Evolutionary conservation across 2,888 invertebrate genomes (phyloP).

Genomic region (Clusia tigrina): DNA sequence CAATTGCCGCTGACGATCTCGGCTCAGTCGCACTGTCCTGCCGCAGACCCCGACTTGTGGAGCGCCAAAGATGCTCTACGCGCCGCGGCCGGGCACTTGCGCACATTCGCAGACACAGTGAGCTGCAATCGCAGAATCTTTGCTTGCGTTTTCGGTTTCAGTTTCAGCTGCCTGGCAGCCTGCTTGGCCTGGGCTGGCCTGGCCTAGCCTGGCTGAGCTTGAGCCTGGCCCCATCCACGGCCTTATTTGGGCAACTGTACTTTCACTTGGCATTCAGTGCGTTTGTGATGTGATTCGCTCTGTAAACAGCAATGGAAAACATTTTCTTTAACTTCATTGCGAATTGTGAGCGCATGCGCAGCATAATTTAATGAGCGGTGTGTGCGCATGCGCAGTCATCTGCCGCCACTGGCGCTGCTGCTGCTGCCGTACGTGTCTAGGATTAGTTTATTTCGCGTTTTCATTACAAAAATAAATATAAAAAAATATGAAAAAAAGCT

Average conservation of each 20-base stretch:
- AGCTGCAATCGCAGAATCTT: neutral
- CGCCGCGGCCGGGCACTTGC: neutral
- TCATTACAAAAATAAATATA: too few species aligned
- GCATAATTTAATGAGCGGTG: slow-evolving; percentile 23
- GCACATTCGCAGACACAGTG: too few species aligned
- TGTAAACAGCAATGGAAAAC: neutral
- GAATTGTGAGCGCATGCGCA: slow-evolving; percentile 27
- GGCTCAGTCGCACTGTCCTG: neutral
- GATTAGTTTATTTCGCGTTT: slow-evolving; percentile 1
- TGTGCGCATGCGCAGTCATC: neutral
- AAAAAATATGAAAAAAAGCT: too few species aligned
- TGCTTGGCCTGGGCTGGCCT: neutral
- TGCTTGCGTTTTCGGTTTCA: slow-evolving; percentile 5
- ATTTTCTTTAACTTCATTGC: neutral
- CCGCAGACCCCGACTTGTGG: neutral
- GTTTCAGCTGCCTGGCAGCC: neutral
- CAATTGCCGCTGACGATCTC: neutral
- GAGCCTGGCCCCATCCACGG: too few species aligned
- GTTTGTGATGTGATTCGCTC: neutral
- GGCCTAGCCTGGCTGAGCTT: neutral
- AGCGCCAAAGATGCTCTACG: too few species aligned
- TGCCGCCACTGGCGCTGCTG: neutral
- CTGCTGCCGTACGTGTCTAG: slow-evolving; percentile 5
- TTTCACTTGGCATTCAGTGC: slow-evolving; percentile 10
- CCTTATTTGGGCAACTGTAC: slow-evolving; percentile 7